Evolutionary conservation across 2,113 vertebrate genomes (phyloP), one percentile per base, ranked within the genome.

Genomic region (Hoplias malabaricus): DNA sequence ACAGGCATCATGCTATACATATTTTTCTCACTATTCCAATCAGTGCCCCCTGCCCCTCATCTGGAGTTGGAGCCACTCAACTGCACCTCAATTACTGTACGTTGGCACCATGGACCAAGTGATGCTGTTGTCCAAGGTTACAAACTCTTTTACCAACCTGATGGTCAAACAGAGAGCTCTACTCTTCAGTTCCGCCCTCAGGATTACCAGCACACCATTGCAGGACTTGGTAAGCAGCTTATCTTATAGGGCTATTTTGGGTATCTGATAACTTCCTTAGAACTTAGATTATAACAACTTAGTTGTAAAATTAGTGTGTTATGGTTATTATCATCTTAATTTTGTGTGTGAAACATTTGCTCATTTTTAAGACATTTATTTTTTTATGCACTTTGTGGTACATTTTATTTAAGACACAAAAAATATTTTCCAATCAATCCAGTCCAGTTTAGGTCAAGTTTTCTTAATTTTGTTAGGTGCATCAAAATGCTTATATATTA

Each of bases 81-180:
- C 90, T 99, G 98, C 83, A 99, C 96, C 11, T 94, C 96, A n/a
- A 93, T 99, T 62, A 80, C 90, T 12, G 94, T 95, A 29, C 93
- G 90, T 82, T 99, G 98, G 98, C 93, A 95, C 75, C 93, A 85
- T 31, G 88, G 93, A 5, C 77, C 90, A 0, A 93, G 91, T 12
- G 93, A 95, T 79, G 88, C 90, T 7, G 90, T 91, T 50, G 80
- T 96, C 65, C 94, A 92, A 75, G 96, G 98, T 27, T 99, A 95
- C 90, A 94, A 92, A 75, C 88, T 99, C 12, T 95, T 91, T 80
- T 98, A 96, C 86, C 94, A 95, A 29, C 96, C 97, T 12, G 98
- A 99, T 78, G 95, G 94, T 12, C 95, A 96, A 53, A 94, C 94
- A 73, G 96, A 98, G 77, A 92, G 90, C 0, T 94, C 94, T 0